Evolutionary conservation across 30 jellyfish, hydroid and myxozoan species (phyloP).

Genomic region (Aurelia sp.): DNA sequence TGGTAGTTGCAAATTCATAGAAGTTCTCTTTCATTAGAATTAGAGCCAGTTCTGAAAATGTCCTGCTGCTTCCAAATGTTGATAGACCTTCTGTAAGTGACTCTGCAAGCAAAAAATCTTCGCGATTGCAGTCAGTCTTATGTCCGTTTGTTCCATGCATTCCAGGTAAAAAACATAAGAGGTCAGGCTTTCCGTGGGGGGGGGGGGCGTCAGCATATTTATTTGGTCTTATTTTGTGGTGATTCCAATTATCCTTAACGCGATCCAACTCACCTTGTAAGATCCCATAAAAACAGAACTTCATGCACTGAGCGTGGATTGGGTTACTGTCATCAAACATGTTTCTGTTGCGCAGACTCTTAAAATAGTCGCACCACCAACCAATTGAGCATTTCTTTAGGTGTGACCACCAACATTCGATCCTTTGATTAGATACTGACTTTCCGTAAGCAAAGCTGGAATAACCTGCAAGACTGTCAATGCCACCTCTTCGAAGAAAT

Average conservation of each 20-base stretch:
- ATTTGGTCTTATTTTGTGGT: neutral
- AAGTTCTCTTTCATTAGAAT: too few species aligned
- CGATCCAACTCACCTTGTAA: constrained; percentile 3
- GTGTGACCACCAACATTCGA: constrained; percentile 21
- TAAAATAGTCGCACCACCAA: neutral
- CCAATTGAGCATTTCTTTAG: constrained; percentile 3
- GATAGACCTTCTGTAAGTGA: too few species aligned
- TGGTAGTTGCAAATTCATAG: neutral
- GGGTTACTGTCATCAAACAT: constrained; percentile 6
- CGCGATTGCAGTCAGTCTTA: neutral
- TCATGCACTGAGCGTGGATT: constrained; percentile 3
- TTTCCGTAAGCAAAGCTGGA: constrained; percentile 11
- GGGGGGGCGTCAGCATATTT: constrained; percentile 15
- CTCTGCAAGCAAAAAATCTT: neutral
- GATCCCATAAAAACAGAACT: constrained; percentile 2
- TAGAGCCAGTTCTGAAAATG: too few species aligned
- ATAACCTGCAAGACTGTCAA: neutral
- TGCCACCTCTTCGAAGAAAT: constrained; percentile 6
- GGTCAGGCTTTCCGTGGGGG: constrained; percentile 16
- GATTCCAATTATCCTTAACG: constrained; percentile 1
- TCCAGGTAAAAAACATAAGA: constrained; percentile 9
- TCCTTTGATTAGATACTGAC: constrained; percentile 10
- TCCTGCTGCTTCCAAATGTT: too few species aligned
- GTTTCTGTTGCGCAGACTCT: constrained; percentile 1
- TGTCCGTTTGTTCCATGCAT: constrained; percentile 8